phyloP scores from a whole-genome alignment of 2,888 invertebrate species.

The Thymelicus acteon region DNA sequence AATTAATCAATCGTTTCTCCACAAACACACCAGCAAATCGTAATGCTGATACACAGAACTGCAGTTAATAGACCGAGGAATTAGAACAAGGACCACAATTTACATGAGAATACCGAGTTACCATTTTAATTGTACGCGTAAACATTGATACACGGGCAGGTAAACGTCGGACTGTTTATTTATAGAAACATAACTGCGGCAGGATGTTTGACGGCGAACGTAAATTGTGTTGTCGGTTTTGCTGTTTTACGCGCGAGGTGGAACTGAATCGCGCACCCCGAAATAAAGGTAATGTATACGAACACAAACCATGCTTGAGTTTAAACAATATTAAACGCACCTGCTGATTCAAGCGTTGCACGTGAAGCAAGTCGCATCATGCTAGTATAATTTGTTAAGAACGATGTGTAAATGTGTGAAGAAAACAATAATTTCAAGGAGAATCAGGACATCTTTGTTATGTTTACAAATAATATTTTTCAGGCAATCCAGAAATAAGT shows the following conservation, averaged over 20 bases:
- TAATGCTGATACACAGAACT: conserved; percentile 27
- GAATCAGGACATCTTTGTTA: too few species aligned
- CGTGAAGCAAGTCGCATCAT: too few species aligned
- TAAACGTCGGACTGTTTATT: conserved; percentile 40
- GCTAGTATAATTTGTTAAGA: too few species aligned
- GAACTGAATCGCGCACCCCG: conserved; percentile 1
- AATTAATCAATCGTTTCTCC: conserved; percentile 3
- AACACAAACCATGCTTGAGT: not conserved
- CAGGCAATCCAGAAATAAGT: too few species aligned
- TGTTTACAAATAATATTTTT: too few species aligned
- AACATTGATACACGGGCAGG: conserved; percentile 41
- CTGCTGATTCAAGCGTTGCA: too few species aligned
- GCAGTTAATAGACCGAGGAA: conserved; percentile 48
- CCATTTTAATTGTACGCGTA: conserved; percentile 43
- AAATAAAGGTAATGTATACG: conserved; percentile 16
- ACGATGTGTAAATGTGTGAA: too few species aligned
- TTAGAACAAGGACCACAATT: conserved; percentile 57
- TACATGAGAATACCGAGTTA: conserved; percentile 54
- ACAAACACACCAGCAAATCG: conserved; percentile 13
- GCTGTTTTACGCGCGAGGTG: conserved; percentile 25
- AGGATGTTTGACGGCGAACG: conserved; percentile 59
- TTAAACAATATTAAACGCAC: too few species aligned
- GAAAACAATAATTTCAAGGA: too few species aligned
- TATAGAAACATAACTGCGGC: conserved; percentile 47
- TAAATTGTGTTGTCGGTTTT: conserved; percentile 43